Percentiles rank a stretch among this genome's conserved stretches.
Conservation (phyloP, 2,888 invertebrate species). For the Heliconius charithonia region DNA sequence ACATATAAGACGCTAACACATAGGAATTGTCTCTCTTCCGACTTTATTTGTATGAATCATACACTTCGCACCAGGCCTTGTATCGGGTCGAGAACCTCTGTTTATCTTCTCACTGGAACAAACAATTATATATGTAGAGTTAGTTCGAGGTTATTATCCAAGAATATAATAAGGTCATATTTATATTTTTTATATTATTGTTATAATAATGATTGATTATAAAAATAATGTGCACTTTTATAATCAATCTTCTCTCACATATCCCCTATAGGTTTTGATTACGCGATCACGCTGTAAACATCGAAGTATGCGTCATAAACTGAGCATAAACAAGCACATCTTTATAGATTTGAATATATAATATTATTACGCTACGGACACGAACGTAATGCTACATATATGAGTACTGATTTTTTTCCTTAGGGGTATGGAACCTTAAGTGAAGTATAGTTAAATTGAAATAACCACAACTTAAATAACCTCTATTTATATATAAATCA, state of each 20-base stretch:
- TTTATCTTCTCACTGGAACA: slow-evolving; percentile 34
- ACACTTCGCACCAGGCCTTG: slow-evolving; percentile 4
- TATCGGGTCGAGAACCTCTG: slow-evolving; percentile 19
- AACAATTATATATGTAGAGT: slow-evolving; percentile 2
- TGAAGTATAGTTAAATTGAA: no score
- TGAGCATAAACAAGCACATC: no score
- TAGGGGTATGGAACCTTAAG: no score
- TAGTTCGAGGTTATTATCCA: slow-evolving; percentile 16
- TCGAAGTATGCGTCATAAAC: no score
- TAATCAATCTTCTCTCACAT: not conserved
- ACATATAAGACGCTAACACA: not conserved
- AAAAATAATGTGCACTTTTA: not conserved
- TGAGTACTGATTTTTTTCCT: no score
- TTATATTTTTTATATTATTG: not conserved
- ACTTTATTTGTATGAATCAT: not conserved
- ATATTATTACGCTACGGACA: no score
- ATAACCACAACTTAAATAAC: no score
- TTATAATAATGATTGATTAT: not conserved
- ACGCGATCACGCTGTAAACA: no score
- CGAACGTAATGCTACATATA: no score
- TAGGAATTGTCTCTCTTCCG: not conserved
- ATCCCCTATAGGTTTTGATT: no score
- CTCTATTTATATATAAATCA: no score
- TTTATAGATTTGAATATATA: no score
- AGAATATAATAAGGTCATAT: slow-evolving; percentile 16